These are phyloP conservation scores for Temnothorax curvispinosus DNA, from an alignment of 1,140 invertebrate genomes.

Conservation along the genomic window DNA sequence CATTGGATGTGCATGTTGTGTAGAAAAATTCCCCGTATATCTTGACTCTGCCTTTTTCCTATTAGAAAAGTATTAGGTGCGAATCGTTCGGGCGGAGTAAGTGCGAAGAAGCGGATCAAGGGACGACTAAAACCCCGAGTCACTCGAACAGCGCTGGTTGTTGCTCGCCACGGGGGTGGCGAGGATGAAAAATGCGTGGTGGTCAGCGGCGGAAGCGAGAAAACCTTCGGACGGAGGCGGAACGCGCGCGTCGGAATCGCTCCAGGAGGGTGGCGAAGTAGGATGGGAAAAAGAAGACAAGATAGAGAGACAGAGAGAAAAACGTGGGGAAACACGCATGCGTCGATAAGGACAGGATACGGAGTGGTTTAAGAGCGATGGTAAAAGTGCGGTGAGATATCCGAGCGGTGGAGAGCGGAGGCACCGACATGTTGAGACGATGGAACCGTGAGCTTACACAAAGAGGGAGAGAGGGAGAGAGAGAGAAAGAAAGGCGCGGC, in stretches of 20 bases:
- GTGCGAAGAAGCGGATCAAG: conserved; percentile 62
- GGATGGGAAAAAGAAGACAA: conserved; percentile 19
- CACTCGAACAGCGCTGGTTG: conserved; percentile 8
- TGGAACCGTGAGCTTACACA: conserved; percentile 64
- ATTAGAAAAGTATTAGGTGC: conserved; percentile 51
- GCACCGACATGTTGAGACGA: conserved; percentile 66
- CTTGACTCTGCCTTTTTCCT: background rate
- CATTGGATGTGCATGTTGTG: background rate
- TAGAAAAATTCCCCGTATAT: background rate
- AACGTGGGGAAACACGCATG: conserved; percentile 18
- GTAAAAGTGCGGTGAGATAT: conserved; percentile 73
- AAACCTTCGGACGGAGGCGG: conserved; percentile 28
- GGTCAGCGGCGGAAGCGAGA: conserved; percentile 29
- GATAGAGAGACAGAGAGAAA: conserved; percentile 15
- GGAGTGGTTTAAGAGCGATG: conserved; percentile 71
- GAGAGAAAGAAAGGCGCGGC: background rate
- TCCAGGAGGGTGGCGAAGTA: background rate
- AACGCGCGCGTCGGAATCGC: conserved; percentile 11
- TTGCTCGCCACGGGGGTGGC: background rate
- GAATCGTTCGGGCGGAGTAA: conserved; percentile 25
- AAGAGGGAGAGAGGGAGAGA: conserved; percentile 49
- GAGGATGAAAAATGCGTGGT: conserved; percentile 41
- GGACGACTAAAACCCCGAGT: conserved; percentile 49
- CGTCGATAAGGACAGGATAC: conserved; percentile 68
- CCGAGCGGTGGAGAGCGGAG: conserved; percentile 47